Conservation (phyloP, 2,113 vertebrate genomes). For the Ceyx cyanopectus region DNA sequence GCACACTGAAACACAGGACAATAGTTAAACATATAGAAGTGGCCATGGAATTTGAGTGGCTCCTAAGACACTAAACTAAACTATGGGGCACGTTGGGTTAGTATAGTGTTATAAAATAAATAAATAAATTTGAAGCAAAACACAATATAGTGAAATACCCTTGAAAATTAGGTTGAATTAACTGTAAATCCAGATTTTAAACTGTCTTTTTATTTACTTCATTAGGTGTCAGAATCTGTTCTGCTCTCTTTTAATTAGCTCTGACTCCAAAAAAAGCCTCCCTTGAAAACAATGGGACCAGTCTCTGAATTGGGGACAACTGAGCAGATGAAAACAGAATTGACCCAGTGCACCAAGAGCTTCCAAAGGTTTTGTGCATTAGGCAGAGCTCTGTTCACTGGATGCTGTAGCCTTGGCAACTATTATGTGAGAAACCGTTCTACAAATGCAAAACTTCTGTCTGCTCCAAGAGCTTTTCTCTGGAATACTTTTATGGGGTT, state of each 20-base stretch:
- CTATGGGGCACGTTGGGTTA: rapidly evolving
- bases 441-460: conserved; percentile 64
- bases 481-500: conserved; percentile 44
- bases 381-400: conserved; percentile 54
- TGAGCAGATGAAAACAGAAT: conserved; percentile 59
- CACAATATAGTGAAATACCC: neutral
- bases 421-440: conserved; percentile 48
- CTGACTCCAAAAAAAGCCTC: neutral
- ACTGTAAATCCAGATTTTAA: neutral
- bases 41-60: neutral
- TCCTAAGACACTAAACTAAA: neutral
- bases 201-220: conserved; percentile 1
- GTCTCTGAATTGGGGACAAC: conserved; percentile 38
- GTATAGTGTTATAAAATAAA: neutral
- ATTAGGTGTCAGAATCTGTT: neutral
- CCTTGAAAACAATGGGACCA: conserved; percentile 60
- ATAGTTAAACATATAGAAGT: neutral
- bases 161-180: neutral
- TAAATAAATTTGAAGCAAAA: neutral
- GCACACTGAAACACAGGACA: neutral
- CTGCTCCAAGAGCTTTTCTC: conserved; percentile 46
- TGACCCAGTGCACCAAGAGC: conserved; percentile 49
- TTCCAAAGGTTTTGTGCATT: conserved; percentile 56
- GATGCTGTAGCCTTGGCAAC: conserved; percentile 72
- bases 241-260: conserved; percentile 52